phyloP scores from a whole-genome alignment of 1,140 invertebrate genomes.

The Acromyrmex echinatior region DNA sequence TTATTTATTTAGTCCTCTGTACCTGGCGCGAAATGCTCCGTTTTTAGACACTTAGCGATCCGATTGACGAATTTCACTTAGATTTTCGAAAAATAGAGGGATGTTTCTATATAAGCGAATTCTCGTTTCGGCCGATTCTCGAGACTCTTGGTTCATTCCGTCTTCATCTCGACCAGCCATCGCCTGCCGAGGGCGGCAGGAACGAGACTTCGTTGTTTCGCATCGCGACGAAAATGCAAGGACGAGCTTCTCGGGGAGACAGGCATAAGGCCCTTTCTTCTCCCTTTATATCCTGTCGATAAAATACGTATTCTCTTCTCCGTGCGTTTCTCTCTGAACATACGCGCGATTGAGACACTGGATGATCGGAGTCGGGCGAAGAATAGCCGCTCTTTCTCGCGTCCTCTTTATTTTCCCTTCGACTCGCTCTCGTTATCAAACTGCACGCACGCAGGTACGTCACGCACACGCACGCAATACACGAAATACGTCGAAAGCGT shows the following conservation, averaged over 20 bases:
- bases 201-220: neutral
- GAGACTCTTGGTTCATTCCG: neutral
- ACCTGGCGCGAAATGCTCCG: neutral
- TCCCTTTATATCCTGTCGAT: neutral
- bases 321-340: too few relatives aligned
- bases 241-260: neutral
- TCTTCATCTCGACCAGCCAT: slow-evolving; percentile 31
- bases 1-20: neutral
- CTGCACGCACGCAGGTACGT: neutral
- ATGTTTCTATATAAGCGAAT: neutral
- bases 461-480: neutral
- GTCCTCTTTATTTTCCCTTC: slow-evolving; percentile 14
- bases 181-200: slow-evolving; percentile 25
- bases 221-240: neutral
- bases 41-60: neutral
- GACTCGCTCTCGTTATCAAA: slow-evolving; percentile 46
- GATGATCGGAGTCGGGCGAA: neutral
- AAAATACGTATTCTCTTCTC: too few relatives aligned
- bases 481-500: neutral
- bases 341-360: neutral
- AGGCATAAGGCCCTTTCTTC: neutral
- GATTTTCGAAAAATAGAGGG: neutral
- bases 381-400: slow-evolving; percentile 6
- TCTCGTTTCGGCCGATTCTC: neutral
- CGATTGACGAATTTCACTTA: neutral